Base-by-base conservation (phyloP, 2,888 invertebrate species). In the Cepaea hortensis region DNA sequence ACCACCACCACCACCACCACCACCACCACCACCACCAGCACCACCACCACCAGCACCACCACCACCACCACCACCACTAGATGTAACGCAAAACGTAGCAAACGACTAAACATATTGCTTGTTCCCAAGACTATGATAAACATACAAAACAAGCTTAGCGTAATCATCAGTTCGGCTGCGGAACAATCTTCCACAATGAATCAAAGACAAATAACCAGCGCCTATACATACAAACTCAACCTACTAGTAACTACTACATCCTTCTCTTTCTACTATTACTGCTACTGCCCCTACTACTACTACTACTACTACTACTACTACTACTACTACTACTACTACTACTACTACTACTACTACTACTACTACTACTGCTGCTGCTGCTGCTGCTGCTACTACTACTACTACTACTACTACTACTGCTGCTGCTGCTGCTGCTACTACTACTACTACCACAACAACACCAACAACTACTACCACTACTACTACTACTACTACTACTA, bases 331-430 rank as follows among this genome's bases (percentile, higher is more conserved):
- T 82, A 82, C 70, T 72, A 68, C 68, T 72, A 82, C 61, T 76
- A 84, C 84, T 76, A 84, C 76, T 76, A 84, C 84, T 76, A 84
- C 84, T 76, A 84, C 76, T 76, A 84, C 84, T 76, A 84, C 84
- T 82, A 82, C 75, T 84, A 75, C 75, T 76, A 46, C 76, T 84
- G 9, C 84, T 75, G 35, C 84, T 76, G n/a, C 76, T 76, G 35
- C 76, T 84, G 13, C 84, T 82, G 11, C 82, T 82, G 70, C 70
- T 70, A 68, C 82, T 82, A 70, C 82, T 82, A 82, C 82, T 81
- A 68, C 81, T 81, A 65, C 81, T 81, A 81, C 81, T 81, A 35
- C 81, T 81, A 81, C 81, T 81, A 81, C 65, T 68, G 6, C 65
- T 81, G 65, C 81, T 81, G 65, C 81, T 68, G 65, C 81, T 81